phyloP scores from a whole-genome alignment of 2,113 vertebrate genomes.

The Raja brachyura region DNA sequence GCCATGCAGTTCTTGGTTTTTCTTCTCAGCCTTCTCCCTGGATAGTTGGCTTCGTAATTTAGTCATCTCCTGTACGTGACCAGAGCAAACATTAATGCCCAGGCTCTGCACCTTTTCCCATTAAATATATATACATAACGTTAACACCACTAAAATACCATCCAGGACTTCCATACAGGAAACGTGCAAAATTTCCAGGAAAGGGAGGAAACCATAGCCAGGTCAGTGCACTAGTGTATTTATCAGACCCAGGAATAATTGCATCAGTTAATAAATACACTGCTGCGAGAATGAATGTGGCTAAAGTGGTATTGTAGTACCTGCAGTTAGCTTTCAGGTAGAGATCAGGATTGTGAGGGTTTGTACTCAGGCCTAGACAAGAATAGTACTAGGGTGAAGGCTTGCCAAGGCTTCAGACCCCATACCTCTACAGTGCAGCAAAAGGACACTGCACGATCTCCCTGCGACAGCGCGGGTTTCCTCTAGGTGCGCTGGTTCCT shows the following conservation, averaged over 20 bases:
- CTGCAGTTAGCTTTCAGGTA: too few relatives aligned
- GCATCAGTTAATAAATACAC: not conserved
- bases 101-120: not conserved
- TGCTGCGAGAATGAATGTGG: not conserved
- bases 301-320: not conserved
- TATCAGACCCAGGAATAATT: not conserved
- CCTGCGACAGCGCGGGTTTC: too few relatives aligned
- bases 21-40: conserved; percentile 62
- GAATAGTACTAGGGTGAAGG: too few relatives aligned
- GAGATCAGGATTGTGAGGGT: too few relatives aligned
- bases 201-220: not conserved
- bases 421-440: too few relatives aligned
- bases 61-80: conserved; percentile 63
- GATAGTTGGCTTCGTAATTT: conserved; percentile 65
- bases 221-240: too few relatives aligned
- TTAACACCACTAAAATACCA: not conserved
- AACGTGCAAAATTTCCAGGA: not conserved
- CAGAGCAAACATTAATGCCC: not conserved
- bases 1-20: conserved; percentile 63
- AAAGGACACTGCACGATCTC: too few relatives aligned
- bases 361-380: too few relatives aligned
- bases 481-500: too few relatives aligned
- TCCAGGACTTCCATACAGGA: not conserved
- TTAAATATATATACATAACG: not conserved
- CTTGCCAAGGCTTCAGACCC: too few relatives aligned